These are phyloP conservation scores for Upupa epops DNA, from an alignment of 2,113 vertebrate species.

Conservation along the genomic window DNA sequence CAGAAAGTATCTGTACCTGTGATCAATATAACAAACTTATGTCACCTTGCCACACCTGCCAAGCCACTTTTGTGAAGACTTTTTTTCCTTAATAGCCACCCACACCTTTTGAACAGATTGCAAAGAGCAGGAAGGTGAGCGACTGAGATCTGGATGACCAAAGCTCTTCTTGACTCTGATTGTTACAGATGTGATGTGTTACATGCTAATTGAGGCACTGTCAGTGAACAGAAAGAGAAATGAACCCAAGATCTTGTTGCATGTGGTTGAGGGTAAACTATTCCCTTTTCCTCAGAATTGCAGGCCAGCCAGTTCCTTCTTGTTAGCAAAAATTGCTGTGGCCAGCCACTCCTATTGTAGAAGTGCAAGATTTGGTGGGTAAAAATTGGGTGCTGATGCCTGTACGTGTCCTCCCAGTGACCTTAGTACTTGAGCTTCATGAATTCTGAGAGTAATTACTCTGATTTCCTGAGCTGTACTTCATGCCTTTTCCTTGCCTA, in stretches of 20 bases:
- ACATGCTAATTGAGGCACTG: background rate
- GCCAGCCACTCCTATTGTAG: background rate
- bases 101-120: background rate
- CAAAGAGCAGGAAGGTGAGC: background rate
- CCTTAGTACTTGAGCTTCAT: background rate
- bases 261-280: background rate
- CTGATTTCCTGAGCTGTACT: background rate
- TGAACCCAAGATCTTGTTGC: background rate
- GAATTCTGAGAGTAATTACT: background rate
- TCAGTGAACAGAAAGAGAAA: background rate
- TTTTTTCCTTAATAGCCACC: background rate
- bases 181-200: background rate
- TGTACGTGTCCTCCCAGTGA: background rate
- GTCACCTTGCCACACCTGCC: background rate
- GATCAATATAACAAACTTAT: background rate
- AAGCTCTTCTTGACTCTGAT: background rate
- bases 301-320: background rate
- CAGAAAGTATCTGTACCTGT: background rate
- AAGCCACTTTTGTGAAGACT: background rate
- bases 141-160: background rate
- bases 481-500: conserved; percentile 1
- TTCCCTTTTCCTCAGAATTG: background rate
- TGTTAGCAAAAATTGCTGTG: background rate
- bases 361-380: background rate
- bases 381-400: background rate